Conservation (phyloP, 37 sponge, comb jelly and placozoan genomes). For the Agelas oroides region DNA sequence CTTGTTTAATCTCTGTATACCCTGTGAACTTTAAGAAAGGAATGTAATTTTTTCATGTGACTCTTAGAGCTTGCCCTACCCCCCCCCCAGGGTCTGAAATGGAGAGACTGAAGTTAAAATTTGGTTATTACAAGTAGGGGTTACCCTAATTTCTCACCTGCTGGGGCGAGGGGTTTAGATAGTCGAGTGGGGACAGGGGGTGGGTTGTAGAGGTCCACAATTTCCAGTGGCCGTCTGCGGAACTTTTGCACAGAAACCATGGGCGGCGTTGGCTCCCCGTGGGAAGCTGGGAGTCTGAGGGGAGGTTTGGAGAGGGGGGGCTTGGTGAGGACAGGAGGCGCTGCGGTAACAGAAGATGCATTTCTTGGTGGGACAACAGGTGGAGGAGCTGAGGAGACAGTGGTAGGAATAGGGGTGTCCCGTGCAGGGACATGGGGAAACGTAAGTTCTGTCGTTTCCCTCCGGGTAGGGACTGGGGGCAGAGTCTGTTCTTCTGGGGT, state of each 20-base stretch:
- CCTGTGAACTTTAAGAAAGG: too few species aligned
- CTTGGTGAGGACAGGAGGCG: background rate
- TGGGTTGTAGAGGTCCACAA: conserved; percentile 55
- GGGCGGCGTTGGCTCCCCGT: conserved; percentile 36
- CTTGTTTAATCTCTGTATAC: too few species aligned
- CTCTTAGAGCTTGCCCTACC: too few species aligned
- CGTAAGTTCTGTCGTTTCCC: too few species aligned
- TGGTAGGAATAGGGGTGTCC: background rate
- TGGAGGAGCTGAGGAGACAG: background rate
- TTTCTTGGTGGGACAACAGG: background rate
- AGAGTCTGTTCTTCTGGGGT: background rate
- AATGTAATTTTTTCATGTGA: too few species aligned
- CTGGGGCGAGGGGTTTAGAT: conserved; percentile 15
- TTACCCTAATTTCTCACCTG: too few species aligned
- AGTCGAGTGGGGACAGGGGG: conserved; percentile 41
- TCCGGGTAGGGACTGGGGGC: background rate
- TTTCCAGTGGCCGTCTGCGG: conserved; percentile 42
- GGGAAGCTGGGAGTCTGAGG: background rate
- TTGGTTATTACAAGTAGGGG: too few species aligned
- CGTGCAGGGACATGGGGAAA: background rate
- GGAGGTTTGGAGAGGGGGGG: conserved; percentile 31
- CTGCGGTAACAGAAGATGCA: background rate
- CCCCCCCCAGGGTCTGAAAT: too few species aligned
- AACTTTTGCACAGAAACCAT: conserved; percentile 10
- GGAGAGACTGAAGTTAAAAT: too few species aligned